phyloP scores from a whole-genome alignment of 2,888 invertebrate species.

The Hyposoter dolosus region DNA sequence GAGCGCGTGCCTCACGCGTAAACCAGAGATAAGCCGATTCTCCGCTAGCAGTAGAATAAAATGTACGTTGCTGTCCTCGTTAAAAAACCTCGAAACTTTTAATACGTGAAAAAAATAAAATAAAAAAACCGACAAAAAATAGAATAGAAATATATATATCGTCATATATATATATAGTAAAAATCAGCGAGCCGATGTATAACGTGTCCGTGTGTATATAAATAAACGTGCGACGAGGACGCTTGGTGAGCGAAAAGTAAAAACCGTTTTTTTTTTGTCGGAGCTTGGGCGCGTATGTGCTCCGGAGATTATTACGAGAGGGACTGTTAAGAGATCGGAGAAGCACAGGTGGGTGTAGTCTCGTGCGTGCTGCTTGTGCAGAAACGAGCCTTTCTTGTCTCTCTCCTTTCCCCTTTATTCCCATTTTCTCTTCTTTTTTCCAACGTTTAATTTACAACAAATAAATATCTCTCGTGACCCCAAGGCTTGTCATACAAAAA shows the following conservation, averaged over 20 bases:
- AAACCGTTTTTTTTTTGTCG: not conserved
- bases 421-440: not conserved
- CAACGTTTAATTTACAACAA: not conserved
- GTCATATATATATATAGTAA: not conserved
- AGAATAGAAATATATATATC: not conserved
- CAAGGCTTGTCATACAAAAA: not conserved
- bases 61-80: constrained; percentile 13
- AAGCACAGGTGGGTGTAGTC: constrained; percentile 81
- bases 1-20: constrained; percentile 49
- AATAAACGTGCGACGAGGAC: constrained; percentile 45
- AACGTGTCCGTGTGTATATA: constrained; percentile 5
- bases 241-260: constrained; percentile 17
- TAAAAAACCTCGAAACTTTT: not conserved
- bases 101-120: not conserved
- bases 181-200: not conserved
- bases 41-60: not conserved
- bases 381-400: constrained; percentile 31
- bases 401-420: not conserved
- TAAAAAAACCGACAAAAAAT: not conserved
- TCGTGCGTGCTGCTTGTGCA: constrained; percentile 58
- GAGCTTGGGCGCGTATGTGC: constrained; percentile 20
- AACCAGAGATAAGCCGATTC: not conserved
- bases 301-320: constrained; percentile 38
- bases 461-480: not conserved
- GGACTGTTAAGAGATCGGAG: constrained; percentile 47